These are phyloP conservation scores for Harlomillsia oculata DNA, from an alignment of 1,140 invertebrate species.

Conservation along the genomic window DNA sequence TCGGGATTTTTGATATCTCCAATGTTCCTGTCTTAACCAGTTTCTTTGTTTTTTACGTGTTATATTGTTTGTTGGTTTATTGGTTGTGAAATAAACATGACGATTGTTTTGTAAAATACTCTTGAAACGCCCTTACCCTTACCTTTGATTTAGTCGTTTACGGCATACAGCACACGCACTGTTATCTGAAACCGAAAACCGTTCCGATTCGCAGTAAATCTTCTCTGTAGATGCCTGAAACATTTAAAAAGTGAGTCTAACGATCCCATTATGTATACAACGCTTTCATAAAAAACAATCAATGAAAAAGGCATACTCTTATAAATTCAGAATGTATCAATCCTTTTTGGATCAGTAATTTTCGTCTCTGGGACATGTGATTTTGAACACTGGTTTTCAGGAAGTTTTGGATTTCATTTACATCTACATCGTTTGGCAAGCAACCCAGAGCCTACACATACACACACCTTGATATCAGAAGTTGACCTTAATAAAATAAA, in stretches of 20 bases:
- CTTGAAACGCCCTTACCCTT: constrained; percentile 26
- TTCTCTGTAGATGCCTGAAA: constrained; percentile 62
- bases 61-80: constrained; percentile 9
- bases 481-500: background rate
- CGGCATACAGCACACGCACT: constrained; percentile 83
- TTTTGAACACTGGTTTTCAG: constrained; percentile 65
- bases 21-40: too few species aligned
- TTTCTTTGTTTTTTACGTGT: too few species aligned
- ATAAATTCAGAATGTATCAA: constrained; percentile 71
- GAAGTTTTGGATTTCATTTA: constrained; percentile 63
- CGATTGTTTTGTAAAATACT: constrained; percentile 4
- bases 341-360: constrained; percentile 66
- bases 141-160: constrained; percentile 84
- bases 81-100: constrained; percentile 22
- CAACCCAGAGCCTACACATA: constrained; percentile 54
- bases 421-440: constrained; percentile 63
- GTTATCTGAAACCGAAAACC: constrained; percentile 69
- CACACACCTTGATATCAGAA: background rate
- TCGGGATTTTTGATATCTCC: too few species aligned
- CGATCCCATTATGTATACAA: constrained; percentile 1
- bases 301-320: constrained; percentile 43
- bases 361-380: constrained; percentile 57
- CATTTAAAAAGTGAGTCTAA: constrained; percentile 23
- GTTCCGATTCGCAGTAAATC: constrained; percentile 68
- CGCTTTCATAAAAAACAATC: constrained; percentile 19